These are phyloP conservation scores for Crypturellus undulatus DNA, from an alignment of 2,113 vertebrate species.

Conservation along the genomic window DNA sequence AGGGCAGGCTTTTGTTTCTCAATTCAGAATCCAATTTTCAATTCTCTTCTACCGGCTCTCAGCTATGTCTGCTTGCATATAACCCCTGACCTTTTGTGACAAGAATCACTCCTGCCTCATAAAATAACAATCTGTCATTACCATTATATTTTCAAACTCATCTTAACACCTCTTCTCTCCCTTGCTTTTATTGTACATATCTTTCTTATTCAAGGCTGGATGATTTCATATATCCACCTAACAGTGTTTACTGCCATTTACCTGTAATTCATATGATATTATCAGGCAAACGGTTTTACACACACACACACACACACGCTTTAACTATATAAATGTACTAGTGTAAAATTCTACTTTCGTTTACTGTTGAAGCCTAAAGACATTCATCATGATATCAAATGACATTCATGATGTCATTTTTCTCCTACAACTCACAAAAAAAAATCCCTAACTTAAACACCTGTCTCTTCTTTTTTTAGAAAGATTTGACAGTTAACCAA, in stretches of 20 bases:
- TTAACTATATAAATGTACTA: background rate
- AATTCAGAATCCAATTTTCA: background rate
- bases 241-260: background rate
- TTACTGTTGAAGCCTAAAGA: background rate
- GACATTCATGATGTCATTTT: background rate
- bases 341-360: background rate
- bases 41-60: background rate
- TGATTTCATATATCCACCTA: background rate
- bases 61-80: background rate
- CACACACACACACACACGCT: background rate
- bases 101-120: background rate
- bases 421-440: background rate
- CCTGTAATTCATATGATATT: background rate
- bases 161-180: background rate
- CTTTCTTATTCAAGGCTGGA: background rate
- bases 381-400: rapidly evolving
- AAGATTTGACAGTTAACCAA: background rate
- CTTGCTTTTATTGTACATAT: background rate
- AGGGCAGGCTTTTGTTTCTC: background rate
- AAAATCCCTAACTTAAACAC: background rate
- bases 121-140: background rate
- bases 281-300: background rate
- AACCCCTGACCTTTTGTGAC: background rate
- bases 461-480: background rate
- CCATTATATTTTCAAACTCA: background rate